phyloP scores from a whole-genome alignment of 2,113 vertebrate species.

The Ceuthmochares aereus region DNA sequence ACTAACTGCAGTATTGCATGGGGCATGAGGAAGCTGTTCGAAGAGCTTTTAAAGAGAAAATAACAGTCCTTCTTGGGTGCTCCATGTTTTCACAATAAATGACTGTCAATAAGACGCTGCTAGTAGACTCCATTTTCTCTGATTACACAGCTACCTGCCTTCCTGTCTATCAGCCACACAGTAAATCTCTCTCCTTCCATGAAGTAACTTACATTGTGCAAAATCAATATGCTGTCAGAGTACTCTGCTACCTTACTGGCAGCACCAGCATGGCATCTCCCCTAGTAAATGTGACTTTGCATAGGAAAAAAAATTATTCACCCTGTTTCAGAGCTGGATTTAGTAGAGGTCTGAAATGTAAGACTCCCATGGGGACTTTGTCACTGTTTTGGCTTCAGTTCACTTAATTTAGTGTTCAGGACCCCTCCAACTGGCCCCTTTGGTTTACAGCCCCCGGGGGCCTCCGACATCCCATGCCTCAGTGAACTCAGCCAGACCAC shows the following conservation, averaged over 20 bases:
- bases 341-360: background rate
- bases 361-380: background rate
- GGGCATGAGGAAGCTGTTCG: background rate
- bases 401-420: background rate
- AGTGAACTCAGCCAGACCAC: background rate
- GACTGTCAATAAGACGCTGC: constrained; percentile 43
- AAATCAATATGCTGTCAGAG: constrained; percentile 53
- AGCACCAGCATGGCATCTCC: background rate
- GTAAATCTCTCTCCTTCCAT: constrained; percentile 39
- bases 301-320: background rate
- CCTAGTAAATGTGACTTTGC: background rate
- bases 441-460: background rate
- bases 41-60: constrained; percentile 42
- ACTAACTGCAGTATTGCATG: background rate
- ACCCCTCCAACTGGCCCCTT: background rate
- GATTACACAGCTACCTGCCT: constrained; percentile 60
- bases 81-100: constrained; percentile 54
- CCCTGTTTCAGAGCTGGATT: background rate
- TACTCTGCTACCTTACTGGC: background rate
- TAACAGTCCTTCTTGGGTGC: constrained; percentile 25
- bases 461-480: background rate
- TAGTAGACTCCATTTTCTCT: constrained; percentile 65
- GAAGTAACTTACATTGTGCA: background rate
- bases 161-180: constrained; percentile 44
- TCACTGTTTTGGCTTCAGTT: background rate